These are phyloP conservation scores for Drosophila kuntzei DNA, from an alignment of 2,888 invertebrate species.

Conservation along the genomic window DNA sequence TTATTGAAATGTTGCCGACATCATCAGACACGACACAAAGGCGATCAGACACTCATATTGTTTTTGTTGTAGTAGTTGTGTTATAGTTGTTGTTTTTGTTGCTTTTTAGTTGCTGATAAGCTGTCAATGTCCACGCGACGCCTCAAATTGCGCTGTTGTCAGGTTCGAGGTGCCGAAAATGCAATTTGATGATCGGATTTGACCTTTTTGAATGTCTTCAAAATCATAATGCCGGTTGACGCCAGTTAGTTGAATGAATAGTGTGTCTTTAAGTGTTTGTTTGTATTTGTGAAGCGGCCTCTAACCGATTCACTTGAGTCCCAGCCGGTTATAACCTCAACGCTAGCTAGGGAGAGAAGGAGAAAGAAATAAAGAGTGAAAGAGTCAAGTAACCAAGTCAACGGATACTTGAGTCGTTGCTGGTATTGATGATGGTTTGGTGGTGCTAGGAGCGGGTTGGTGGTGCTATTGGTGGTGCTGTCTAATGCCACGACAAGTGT, in stretches of 20 bases:
- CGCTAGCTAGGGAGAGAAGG: neutral
- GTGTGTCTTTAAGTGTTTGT: neutral
- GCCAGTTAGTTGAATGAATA: slow-evolving; percentile 16
- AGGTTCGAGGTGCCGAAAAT: slow-evolving; percentile 38
- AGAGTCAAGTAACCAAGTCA: slow-evolving; percentile 37
- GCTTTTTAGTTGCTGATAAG: slow-evolving; percentile 52
- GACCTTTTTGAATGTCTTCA: slow-evolving; percentile 38
- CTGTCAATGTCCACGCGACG: slow-evolving; percentile 52
- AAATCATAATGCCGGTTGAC: slow-evolving; percentile 16
- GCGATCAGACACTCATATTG: slow-evolving; percentile 17
- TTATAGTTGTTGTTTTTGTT: slow-evolving; percentile 5
- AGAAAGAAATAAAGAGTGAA: neutral
- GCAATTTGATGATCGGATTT: slow-evolving; percentile 48
- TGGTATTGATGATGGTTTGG: slow-evolving; percentile 8
- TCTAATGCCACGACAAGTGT: slow-evolving; percentile 52
- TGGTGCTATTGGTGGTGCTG: slow-evolving; percentile 16
- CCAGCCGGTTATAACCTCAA: slow-evolving; percentile 62
- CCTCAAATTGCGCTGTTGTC: slow-evolving; percentile 51
- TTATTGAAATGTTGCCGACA: slow-evolving; percentile 57
- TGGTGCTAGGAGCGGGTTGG: slow-evolving; percentile 2
- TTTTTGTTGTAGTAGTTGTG: slow-evolving; percentile 9
- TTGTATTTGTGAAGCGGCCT: slow-evolving; percentile 29
- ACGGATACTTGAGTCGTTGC: slow-evolving; percentile 40
- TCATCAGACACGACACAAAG: slow-evolving; percentile 34
- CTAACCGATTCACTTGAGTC: slow-evolving; percentile 58